These are phyloP conservation scores for Camptogramma bilineatum DNA, from an alignment of 2,888 invertebrate species.

Conservation along the genomic window DNA sequence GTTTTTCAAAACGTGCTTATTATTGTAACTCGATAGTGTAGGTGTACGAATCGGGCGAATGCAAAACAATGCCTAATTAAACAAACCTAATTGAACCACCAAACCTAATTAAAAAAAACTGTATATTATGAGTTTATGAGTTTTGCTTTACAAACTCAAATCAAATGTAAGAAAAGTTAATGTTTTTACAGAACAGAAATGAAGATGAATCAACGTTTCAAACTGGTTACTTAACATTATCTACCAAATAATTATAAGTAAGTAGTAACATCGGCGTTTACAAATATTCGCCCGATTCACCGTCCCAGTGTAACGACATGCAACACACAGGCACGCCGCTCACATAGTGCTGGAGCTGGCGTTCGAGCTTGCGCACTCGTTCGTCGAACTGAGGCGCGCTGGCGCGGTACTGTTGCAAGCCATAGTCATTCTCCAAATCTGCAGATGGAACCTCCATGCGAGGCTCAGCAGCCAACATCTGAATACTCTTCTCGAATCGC, in stretches of 20 bases:
- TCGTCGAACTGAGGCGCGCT: slow-evolving; percentile 94
- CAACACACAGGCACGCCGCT: slow-evolving; percentile 69
- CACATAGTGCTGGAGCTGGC: slow-evolving; percentile 79
- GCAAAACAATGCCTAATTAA: slow-evolving; percentile 16
- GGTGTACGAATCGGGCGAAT: slow-evolving; percentile 39
- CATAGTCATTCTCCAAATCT: slow-evolving; percentile 92
- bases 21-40: slow-evolving; percentile 39
- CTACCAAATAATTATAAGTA: too few relatives aligned
- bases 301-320: slow-evolving; percentile 54
- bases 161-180: too few relatives aligned
- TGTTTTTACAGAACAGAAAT: too few relatives aligned
- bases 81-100: too few relatives aligned
- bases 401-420: slow-evolving; percentile 93
- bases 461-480: slow-evolving; percentile 92
- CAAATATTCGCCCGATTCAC: slow-evolving; percentile 30
- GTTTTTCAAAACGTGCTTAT: slow-evolving; percentile 50
- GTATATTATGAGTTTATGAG: background rate
- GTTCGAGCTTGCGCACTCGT: slow-evolving; percentile 91
- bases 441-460: slow-evolving; percentile 85
- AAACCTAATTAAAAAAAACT: too few relatives aligned
- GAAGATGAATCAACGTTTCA: too few relatives aligned
- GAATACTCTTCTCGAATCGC: slow-evolving; percentile 94
- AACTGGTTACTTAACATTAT: too few relatives aligned
- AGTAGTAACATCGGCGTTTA: too few relatives aligned
- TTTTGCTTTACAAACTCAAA: background rate